A percentile compares a stretch with the other conserved stretches of the same genome.
phyloP scores from a whole-genome alignment of 2,888 invertebrate species.

The Cerastis leucographa region DNA sequence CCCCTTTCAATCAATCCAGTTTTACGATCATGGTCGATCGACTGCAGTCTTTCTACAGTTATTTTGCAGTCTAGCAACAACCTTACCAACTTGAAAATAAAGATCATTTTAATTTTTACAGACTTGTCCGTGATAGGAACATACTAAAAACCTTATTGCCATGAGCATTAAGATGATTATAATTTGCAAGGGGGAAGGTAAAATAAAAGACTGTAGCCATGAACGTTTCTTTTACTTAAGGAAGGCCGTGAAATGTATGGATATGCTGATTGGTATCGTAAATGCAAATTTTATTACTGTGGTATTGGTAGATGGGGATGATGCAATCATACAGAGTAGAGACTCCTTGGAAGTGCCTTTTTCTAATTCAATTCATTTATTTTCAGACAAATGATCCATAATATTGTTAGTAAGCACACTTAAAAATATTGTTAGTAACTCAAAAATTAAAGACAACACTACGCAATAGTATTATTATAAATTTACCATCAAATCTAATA shows the following conservation, averaged over 20 bases:
- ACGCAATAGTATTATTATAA: too few species aligned
- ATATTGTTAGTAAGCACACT: too few species aligned
- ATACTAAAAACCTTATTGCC: background rate
- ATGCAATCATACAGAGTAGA: slow-evolving; percentile 11
- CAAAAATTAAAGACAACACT: too few species aligned
- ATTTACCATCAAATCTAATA: too few species aligned
- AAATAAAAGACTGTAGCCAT: background rate
- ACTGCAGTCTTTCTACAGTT: background rate
- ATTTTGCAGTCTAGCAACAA: background rate
- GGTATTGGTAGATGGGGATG: background rate
- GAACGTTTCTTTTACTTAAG: slow-evolving; percentile 23
- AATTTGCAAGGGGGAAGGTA: background rate
- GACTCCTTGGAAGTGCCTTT: too few species aligned
- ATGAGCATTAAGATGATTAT: background rate
- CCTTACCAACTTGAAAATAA: background rate
- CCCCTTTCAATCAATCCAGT: slow-evolving; percentile 11
- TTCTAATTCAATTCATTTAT: too few species aligned
- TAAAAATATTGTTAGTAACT: too few species aligned
- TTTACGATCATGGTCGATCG: slow-evolving; percentile 41
- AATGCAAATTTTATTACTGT: slow-evolving; percentile 44
- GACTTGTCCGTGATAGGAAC: background rate
- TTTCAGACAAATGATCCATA: too few species aligned
- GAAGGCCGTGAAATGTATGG: slow-evolving; percentile 30
- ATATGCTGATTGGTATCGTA: slow-evolving; percentile 42
- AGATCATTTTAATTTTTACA: background rate